A percentile compares a stretch with the other conserved stretches of the same genome.
These are phyloP conservation scores for Palaemon carinicauda DNA, from an alignment of 1,140 invertebrate species.

Conservation along the genomic window DNA sequence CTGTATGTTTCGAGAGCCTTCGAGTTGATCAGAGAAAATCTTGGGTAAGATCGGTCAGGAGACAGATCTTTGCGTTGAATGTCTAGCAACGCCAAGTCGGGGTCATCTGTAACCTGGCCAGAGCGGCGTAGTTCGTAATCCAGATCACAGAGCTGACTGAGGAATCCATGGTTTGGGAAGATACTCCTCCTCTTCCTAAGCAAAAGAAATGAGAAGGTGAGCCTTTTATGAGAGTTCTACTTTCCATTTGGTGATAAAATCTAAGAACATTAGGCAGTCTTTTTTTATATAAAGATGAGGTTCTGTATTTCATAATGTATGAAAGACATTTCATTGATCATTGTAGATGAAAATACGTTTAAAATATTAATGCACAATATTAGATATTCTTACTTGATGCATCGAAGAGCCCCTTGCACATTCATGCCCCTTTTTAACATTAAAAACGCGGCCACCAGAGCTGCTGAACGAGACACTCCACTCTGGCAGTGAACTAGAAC, in stretches of 20 bases:
- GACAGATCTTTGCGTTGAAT: not conserved
- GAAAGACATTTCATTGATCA: no score
- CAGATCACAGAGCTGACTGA: slow-evolving; percentile 77
- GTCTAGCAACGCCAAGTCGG: not conserved
- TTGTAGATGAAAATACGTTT: no score
- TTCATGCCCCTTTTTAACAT: slow-evolving; percentile 39
- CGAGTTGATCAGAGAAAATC: slow-evolving; percentile 28
- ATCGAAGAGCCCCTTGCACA: slow-evolving; percentile 20
- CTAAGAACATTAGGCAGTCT: no score
- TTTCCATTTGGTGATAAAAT: not conserved
- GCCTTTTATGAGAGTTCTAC: no score
- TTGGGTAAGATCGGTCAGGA: slow-evolving; percentile 16
- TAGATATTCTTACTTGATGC: slow-evolving; percentile 23
- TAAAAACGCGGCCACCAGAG: slow-evolving; percentile 72
- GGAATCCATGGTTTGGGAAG: slow-evolving; percentile 81
- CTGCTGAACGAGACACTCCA: slow-evolving; percentile 78
- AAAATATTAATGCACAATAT: not conserved
- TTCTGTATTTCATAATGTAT: no score
- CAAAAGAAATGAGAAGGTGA: no score
- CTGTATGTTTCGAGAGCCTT: slow-evolving; percentile 30
- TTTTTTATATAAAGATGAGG: no score
- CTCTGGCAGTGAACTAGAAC: slow-evolving; percentile 82
- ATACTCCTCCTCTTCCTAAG: slow-evolving; percentile 65
- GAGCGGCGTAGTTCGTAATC: slow-evolving; percentile 66
- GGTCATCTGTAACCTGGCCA: slow-evolving; percentile 17